These are phyloP conservation scores for Ctenoplectra terminalis DNA, from an alignment of 1,140 invertebrate genomes.

Conservation along the genomic window DNA sequence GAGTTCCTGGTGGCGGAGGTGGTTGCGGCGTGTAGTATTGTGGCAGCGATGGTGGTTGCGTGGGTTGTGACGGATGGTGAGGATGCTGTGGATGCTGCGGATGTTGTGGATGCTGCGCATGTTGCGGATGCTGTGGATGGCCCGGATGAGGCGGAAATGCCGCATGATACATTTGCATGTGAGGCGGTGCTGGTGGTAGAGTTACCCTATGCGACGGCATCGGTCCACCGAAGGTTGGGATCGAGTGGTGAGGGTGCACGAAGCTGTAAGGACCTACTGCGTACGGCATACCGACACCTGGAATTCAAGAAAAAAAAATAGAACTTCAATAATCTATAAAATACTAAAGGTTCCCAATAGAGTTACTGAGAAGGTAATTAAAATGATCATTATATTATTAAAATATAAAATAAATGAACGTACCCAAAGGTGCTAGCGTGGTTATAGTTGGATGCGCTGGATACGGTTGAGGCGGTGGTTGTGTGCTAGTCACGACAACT, in stretches of 20 bases:
- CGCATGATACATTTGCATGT: conserved; percentile 83
- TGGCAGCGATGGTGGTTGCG: conserved; percentile 79
- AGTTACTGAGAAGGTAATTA: too few relatives aligned
- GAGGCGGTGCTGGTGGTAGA: conserved; percentile 84
- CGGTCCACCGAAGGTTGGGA: conserved; percentile 82
- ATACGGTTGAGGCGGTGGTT: conserved; percentile 84
- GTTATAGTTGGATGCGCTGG: conserved; percentile 81
- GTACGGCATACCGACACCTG: conserved; percentile 85
- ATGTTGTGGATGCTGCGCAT: conserved; percentile 76
- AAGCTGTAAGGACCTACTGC: conserved; percentile 84
- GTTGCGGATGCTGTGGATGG: conserved; percentile 77
- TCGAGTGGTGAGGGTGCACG: conserved; percentile 82
- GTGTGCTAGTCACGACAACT: conserved; percentile 84
- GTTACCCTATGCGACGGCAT: conserved; percentile 85
- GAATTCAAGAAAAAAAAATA: not conserved
- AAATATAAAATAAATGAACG: not conserved
- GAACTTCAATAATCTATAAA: not conserved
- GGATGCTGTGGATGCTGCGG: conserved; percentile 78
- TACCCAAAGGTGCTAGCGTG: conserved; percentile 81
- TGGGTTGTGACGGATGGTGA: conserved; percentile 74
- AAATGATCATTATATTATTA: too few relatives aligned
- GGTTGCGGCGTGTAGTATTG: conserved; percentile 80
- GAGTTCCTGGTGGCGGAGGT: conserved; percentile 78
- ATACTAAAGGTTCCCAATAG: too few relatives aligned
- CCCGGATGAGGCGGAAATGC: conserved; percentile 80